Conservation (phyloP, 2,888 invertebrate genomes). For the Drosophila pseudotakahashii region DNA sequence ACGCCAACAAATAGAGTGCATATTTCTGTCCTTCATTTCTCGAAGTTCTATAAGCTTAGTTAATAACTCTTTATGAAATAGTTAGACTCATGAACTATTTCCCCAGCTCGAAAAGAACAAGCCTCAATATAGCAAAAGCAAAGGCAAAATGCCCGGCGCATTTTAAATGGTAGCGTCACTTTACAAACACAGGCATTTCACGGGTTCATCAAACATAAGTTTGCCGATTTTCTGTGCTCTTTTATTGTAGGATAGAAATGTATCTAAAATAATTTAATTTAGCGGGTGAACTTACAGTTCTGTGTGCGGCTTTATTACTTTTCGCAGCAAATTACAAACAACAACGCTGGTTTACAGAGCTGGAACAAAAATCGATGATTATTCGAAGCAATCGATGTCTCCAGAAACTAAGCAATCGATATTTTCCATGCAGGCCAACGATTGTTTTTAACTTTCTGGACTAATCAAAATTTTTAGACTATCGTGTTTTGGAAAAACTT, state of each 20-base stretch:
- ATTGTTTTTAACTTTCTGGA: too few relatives aligned
- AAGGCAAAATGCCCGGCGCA: conserved; percentile 32
- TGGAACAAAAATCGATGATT: conserved; percentile 2
- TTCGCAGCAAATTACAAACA: conserved; percentile 30
- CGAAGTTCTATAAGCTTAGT: not conserved
- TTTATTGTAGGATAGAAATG: not conserved
- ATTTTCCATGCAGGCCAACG: not conserved
- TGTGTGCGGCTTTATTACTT: conserved; percentile 1
- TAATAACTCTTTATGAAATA: not conserved
- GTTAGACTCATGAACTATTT: not conserved
- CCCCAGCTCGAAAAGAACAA: not conserved
- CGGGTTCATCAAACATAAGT: not conserved
- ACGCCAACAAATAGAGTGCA: conserved; percentile 52
- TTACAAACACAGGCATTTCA: conserved; percentile 44
- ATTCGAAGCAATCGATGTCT: not conserved
- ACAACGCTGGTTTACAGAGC: conserved; percentile 24
- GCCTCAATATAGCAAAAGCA: not conserved
- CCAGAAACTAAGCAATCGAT: not conserved
- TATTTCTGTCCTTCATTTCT: not conserved
- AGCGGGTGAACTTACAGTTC: conserved; percentile 24
- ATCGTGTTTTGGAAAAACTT: too few relatives aligned
- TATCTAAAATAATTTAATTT: not conserved
- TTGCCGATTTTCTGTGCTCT: not conserved
- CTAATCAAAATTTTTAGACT: too few relatives aligned
- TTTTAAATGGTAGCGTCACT: conserved; percentile 71